Conservation (phyloP, 2,888 invertebrate genomes). For the Lasioglossum morio region DNA sequence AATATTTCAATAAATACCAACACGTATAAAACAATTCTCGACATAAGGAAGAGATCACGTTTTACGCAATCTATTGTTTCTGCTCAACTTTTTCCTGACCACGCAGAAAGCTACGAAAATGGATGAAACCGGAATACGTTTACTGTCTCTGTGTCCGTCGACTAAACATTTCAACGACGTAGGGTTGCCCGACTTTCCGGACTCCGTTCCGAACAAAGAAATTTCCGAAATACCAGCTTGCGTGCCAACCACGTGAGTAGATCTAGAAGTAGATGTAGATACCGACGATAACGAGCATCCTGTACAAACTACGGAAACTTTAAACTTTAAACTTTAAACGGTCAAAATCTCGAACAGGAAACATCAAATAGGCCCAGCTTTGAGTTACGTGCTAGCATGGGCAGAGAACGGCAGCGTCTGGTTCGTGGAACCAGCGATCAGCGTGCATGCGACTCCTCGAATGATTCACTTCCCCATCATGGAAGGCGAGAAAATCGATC, state of each 20-base stretch:
- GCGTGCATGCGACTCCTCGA: conserved; percentile 63
- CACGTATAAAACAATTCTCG: too few relatives aligned
- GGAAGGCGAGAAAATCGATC: conserved; percentile 49
- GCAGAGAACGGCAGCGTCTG: conserved; percentile 72
- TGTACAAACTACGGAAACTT: too few relatives aligned
- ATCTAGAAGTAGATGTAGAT: not conserved
- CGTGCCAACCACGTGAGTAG: conserved; percentile 43
- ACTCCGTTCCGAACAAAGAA: conserved; percentile 20
- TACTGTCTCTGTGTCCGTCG: conserved; percentile 77
- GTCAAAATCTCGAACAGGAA: conserved; percentile 43
- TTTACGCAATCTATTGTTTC: not conserved
- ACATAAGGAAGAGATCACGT: too few relatives aligned
- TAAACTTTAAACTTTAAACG: not conserved
- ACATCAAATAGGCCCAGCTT: conserved; percentile 66
- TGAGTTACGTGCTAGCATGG: conserved; percentile 71
- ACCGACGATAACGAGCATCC: not conserved
- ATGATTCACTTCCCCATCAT: conserved; percentile 61
- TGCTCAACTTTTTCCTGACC: not conserved
- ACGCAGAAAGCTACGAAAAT: conserved; percentile 57
- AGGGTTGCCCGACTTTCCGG: conserved; percentile 71
- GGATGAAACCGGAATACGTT: conserved; percentile 75
- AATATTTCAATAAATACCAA: too few relatives aligned
- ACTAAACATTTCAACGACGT: conserved; percentile 66
- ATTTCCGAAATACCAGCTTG: conserved; percentile 35
- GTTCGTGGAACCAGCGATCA: conserved; percentile 71